A percentile compares a stretch with the other conserved stretches of the same genome.
Conservation (phyloP, 2,113 vertebrate genomes). For the Meles meles region DNA sequence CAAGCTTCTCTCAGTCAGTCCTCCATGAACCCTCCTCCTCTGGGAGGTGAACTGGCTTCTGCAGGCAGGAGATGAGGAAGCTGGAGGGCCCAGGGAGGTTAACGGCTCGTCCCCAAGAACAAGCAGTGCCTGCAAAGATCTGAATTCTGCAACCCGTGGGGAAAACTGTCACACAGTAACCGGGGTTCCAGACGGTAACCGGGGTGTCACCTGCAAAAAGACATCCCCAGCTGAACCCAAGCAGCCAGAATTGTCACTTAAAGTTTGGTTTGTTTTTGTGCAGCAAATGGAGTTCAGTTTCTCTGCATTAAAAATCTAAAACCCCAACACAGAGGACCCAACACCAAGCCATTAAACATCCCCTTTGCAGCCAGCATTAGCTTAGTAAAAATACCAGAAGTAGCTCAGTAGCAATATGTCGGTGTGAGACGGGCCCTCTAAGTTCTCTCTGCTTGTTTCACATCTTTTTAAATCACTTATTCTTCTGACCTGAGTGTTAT, state of each 20-base stretch:
- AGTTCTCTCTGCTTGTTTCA: background rate
- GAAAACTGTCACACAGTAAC: accelerated
- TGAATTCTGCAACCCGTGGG: background rate
- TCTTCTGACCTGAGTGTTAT: background rate
- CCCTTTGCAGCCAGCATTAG: conserved; percentile 67
- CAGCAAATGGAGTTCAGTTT: conserved; percentile 59
- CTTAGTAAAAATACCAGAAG: conserved; percentile 76
- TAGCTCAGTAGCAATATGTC: conserved; percentile 69
- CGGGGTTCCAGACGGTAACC: background rate
- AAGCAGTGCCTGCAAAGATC: background rate
- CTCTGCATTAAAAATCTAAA: conserved; percentile 59
- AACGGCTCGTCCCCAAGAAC: background rate
- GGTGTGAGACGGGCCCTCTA: background rate
- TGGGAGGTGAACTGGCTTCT: background rate
- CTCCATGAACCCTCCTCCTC: background rate
- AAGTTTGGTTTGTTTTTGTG: background rate
- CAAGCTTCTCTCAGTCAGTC: background rate
- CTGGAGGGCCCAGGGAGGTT: background rate
- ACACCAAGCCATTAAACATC: conserved; percentile 76
- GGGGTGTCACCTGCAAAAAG: background rate
- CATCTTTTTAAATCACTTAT: background rate
- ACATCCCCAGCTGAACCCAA: background rate
- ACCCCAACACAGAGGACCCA: conserved; percentile 51
- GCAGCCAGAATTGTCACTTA: background rate
- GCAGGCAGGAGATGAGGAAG: background rate